Base-by-base conservation (phyloP, 2,113 vertebrate genomes). In the Dasyprocta punctata region DNA sequence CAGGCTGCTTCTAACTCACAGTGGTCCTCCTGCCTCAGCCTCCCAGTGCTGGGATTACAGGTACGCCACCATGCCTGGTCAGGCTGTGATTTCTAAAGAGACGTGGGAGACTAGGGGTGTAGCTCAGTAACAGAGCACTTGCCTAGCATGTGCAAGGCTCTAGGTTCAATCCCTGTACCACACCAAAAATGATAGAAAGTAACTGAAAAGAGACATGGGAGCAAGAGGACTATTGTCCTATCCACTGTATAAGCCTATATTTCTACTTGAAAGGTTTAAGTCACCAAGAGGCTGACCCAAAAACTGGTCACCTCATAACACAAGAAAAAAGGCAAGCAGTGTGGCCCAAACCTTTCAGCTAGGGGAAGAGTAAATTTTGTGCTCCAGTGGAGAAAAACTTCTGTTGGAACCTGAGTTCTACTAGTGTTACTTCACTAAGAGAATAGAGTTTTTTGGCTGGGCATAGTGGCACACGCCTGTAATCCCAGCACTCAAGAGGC, bases 211-310 rank as follows among this genome's bases (percentile, higher is more conserved):
- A 96, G 33, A 75, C 75, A n/a, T 7, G 26, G 28, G 26, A 89
- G 5, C 44, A 52, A 92, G 58, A 81, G 56, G 10, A 92, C 87
- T 87, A 49, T n/a, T 38, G 47, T 92, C 16, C 9, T 38, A 85
- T 81, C 30, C 63, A 11, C 28, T 20, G 7, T 20, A 61, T 81
- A 94, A 92, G 33, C 71, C 54, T 56, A 10, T 93, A 12, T 95
- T 92, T 97, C 28, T 69, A 88, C 65, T 90, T 92, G 44, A 92
- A 88, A 22, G 86, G 63, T 78, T 94, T 97, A 86, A 87, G 36
- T 77, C 82, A 84, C 82, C 69, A 89, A 95, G 58, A 60, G 36
- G 28, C 30, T 95, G 22, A 77, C 65, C 73, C 28, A 33, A 52
- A 88, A 95, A 82, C 22, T 61, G 1, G 83, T 84, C 28, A 86